Evolutionary conservation across 2,797 vertebrate genomes (phyloP), one percentile per base, ranked within the genome.

Genomic region (Enteromius unitaeniatus): DNA sequence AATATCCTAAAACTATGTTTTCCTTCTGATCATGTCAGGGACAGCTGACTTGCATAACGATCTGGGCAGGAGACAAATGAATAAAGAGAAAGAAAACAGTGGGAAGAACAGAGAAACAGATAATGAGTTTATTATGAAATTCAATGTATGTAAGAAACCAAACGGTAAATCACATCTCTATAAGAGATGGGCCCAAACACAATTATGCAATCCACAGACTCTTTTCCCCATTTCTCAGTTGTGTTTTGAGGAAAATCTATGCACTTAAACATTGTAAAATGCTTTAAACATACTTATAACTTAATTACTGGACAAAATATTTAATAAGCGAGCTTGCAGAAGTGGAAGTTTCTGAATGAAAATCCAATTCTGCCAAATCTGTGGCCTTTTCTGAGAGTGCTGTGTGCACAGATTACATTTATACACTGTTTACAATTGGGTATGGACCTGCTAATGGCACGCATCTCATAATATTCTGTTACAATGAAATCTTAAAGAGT

Each of bases 11-110:
- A 83, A 26, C 88, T 91, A 88, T 55, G 88, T 91, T 53, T 90
- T 90, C 90, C 89, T 74, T 92, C 89, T 90, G 90, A 92, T 93
- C 93, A 95, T 90, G 93, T 92, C 93, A 94, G 92, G 91, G 91
- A 92, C 88, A 93, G 93, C 89, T 91, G 90, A 91, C 91, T 93
- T 84, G 91, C 92, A 87, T 93, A 92, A 92, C 92, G 93, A 93
- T 95, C 93, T 95, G 92, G 92, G 88, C 91, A 92, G 87, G 87
- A 88, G 37, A 76, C 76, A 77, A 68, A 78, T 78, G 34, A 79
- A 76, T 21, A 62, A 37, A 81, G 47, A 42, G 28, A 40, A 53
- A 80, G 26, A 84, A 84, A 77, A 68, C 17, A n/a, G 64, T 55
- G 21, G 49, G 51, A 68, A 85, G 90, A 87, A 86, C 72, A 78